Conservation (phyloP, 2,888 invertebrate genomes). For the Acleris emargana region DNA sequence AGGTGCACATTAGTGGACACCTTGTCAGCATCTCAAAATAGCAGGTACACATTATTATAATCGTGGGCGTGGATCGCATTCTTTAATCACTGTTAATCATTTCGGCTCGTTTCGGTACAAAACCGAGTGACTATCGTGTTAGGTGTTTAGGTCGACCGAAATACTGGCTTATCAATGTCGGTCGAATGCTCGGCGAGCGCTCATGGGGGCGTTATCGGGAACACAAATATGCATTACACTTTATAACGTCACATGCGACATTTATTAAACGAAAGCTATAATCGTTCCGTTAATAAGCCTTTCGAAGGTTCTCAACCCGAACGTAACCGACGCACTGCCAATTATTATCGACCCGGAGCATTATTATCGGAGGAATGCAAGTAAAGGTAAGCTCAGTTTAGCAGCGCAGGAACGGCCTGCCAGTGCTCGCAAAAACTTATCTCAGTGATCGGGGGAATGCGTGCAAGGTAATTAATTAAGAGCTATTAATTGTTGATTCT, state of each 20-base stretch:
- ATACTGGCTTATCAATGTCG: constrained; percentile 61
- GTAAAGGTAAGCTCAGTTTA: constrained; percentile 24
- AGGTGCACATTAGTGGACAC: constrained; percentile 20
- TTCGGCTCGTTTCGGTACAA: constrained; percentile 10
- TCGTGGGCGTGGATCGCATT: constrained; percentile 13
- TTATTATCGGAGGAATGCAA: constrained; percentile 33
- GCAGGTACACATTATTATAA: constrained; percentile 25
- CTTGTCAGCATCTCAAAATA: constrained; percentile 20
- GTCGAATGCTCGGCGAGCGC: constrained; percentile 52
- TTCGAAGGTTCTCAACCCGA: constrained; percentile 17
- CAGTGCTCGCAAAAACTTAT: constrained; percentile 53
- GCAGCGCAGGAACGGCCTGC: constrained; percentile 22
- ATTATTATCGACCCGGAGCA: constrained; percentile 30
- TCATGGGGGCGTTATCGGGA: constrained; percentile 68
- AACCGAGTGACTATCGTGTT: constrained; percentile 8
- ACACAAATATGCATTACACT: constrained; percentile 26
- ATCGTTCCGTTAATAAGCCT: constrained; percentile 26
- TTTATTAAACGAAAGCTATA: constrained; percentile 29
- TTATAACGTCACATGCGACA: constrained; percentile 8
- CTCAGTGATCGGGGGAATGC: constrained; percentile 52
- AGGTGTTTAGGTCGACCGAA: constrained; percentile 39
- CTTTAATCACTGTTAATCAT: constrained; percentile 24
- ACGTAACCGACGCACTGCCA: constrained; percentile 19
- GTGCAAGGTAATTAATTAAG: constrained; percentile 69
- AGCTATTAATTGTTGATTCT: constrained; percentile 67